Conservation (phyloP, 53 echinoderm and acorn worm species). For the Paelopatides confundens region DNA sequence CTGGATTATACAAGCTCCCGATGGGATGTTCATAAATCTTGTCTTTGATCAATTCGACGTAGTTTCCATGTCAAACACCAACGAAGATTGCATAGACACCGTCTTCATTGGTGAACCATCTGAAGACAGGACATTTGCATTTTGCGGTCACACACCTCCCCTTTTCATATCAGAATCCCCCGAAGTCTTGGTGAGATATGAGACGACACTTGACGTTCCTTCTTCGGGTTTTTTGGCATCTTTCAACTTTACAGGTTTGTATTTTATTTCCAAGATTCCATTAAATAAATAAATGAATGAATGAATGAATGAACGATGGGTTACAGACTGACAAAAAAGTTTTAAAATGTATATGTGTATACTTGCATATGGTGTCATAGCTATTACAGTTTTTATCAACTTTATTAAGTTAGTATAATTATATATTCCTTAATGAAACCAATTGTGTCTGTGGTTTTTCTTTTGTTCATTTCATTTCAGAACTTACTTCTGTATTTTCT, state of each 20-base stretch:
- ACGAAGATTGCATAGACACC: constrained; percentile 14
- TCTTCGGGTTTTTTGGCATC: constrained; percentile 61
- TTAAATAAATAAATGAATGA: too few species aligned
- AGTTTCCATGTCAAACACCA: constrained; percentile 37
- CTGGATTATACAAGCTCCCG: constrained; percentile 79
- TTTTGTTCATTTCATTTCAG: too few species aligned
- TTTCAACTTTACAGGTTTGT: constrained; percentile 56
- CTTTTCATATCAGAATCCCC: constrained; percentile 41
- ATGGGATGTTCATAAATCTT: constrained; percentile 68
- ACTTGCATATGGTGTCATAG: too few species aligned
- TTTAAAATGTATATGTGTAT: too few species aligned
- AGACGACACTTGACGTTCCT: constrained; percentile 49
- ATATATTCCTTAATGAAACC: too few species aligned
- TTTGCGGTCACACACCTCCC: constrained; percentile 56
- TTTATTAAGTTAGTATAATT: too few species aligned
- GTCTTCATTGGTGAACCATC: background rate
- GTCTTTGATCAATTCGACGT: constrained; percentile 77
- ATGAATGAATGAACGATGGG: too few species aligned
- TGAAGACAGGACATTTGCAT: background rate
- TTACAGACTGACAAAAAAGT: too few species aligned
- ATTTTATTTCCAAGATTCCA: too few species aligned
- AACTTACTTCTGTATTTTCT: too few species aligned
- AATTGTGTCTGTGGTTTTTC: too few species aligned
- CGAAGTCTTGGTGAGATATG: constrained; percentile 33
- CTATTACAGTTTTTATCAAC: too few species aligned